Percentiles rank a stretch among this genome's conserved stretches.
Conservation (phyloP, 2,797 vertebrate species). For the Eurystomus glaucurus region DNA sequence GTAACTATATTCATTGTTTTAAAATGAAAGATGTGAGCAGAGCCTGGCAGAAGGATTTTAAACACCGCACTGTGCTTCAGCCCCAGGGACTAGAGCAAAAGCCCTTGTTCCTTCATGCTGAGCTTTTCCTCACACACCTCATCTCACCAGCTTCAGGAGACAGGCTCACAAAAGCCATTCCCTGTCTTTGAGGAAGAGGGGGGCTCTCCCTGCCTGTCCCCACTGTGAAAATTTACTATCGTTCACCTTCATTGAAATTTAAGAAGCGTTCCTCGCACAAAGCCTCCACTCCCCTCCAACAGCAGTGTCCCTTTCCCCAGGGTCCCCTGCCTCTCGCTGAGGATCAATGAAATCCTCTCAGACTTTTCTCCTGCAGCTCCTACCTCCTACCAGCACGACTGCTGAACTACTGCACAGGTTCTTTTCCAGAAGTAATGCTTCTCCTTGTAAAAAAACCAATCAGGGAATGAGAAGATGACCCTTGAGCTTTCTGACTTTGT, state of each 20-base stretch:
- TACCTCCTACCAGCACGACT: neutral
- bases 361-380: neutral
- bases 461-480: neutral
- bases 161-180: neutral
- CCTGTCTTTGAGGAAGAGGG: neutral
- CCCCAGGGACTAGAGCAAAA: neutral
- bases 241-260: neutral
- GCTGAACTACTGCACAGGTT: neutral
- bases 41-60: slow-evolving; percentile 22
- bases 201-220: neutral
- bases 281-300: neutral
- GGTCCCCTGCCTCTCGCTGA: accelerated
- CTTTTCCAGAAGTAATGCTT: neutral
- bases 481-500: neutral
- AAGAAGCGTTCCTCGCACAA: neutral
- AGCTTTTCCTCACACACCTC: neutral
- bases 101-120: neutral
- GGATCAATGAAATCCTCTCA: neutral
- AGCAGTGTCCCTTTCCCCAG: neutral
- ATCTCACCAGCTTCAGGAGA: neutral
- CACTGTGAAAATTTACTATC: neutral
- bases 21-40: neutral
- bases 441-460: neutral
- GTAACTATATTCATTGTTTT: slow-evolving; percentile 37
- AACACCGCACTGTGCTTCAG: neutral